Evolutionary conservation across 2,888 invertebrate species (phyloP).

Genomic region (Andricus curvator): DNA sequence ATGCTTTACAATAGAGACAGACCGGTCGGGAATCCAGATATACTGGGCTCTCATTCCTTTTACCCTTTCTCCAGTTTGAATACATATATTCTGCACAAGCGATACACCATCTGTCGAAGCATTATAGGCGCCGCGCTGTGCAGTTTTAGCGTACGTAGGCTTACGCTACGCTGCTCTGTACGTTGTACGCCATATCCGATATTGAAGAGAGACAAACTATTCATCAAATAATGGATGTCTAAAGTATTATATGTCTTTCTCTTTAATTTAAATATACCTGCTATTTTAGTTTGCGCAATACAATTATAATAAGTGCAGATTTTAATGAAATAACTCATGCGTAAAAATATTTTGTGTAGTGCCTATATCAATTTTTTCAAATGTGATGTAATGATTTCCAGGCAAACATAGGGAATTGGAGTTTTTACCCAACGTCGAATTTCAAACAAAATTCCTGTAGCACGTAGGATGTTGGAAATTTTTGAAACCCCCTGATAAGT

Average conservation of each 20-base stretch:
- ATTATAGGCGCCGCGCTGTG: background rate
- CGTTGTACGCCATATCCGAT: background rate
- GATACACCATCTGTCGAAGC: background rate
- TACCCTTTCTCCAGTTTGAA: slow-evolving; percentile 9
- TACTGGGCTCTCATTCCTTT: slow-evolving; percentile 14
- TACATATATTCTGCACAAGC: slow-evolving; percentile 22
- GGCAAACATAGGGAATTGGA: too few relatives aligned
- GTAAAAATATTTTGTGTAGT: too few relatives aligned
- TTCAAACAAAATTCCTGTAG: too few relatives aligned
- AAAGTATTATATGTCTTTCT: background rate
- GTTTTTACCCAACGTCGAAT: too few relatives aligned
- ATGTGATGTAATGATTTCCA: too few relatives aligned
- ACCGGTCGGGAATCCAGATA: slow-evolving; percentile 48
- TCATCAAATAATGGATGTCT: background rate
- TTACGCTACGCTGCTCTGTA: too few relatives aligned
- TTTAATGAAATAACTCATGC: too few relatives aligned
- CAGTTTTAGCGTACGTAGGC: background rate
- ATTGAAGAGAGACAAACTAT: background rate
- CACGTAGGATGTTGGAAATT: too few relatives aligned
- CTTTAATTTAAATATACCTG: background rate
- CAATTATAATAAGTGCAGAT: too few relatives aligned
- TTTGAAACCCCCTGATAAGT: too few relatives aligned
- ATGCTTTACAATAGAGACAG: slow-evolving; percentile 67
- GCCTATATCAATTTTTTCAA: too few relatives aligned
- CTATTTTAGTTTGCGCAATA: background rate